Percentiles rank a stretch among this genome's conserved stretches.
Conservation (phyloP, 2,888 invertebrate species). For the Chydorus sphaericus region DNA sequence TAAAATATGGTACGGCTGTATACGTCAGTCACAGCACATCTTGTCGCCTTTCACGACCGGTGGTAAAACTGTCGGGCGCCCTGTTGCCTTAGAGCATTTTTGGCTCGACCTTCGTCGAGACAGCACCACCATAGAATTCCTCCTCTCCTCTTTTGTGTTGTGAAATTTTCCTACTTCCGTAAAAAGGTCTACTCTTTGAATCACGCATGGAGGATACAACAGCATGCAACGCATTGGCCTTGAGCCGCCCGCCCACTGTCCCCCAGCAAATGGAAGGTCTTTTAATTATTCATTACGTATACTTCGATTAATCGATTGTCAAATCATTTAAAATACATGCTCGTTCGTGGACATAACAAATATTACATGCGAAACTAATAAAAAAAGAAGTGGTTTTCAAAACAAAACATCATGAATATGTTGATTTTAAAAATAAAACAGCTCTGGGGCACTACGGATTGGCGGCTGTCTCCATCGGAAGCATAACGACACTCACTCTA, state of each 20-base stretch:
- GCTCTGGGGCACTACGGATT: neutral
- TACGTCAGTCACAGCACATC: too few relatives aligned
- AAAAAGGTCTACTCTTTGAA: neutral
- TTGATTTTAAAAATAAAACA: neutral
- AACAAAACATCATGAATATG: too few relatives aligned
- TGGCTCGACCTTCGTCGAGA: neutral
- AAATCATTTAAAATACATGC: too few relatives aligned
- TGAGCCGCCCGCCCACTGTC: neutral
- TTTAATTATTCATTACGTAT: neutral
- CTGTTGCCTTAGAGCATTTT: neutral
- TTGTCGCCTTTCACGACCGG: neutral
- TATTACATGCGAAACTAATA: too few relatives aligned
- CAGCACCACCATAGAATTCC: neutral
- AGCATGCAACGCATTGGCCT: neutral
- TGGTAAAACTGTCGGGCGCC: neutral
- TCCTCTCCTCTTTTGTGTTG: neutral
- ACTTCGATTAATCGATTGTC: neutral
- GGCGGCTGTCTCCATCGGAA: neutral
- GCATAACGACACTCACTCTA: neutral
- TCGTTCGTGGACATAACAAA: too few relatives aligned
- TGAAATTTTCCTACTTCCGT: neutral
- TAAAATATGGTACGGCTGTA: neutral
- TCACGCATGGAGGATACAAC: constrained; percentile 2
- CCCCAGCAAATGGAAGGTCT: neutral
- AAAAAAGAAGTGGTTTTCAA: too few relatives aligned